Evolutionary conservation across 2,797 vertebrate genomes (phyloP), one percentile per base, ranked within the genome.

Genomic region (Chelidonichthys spinosus): DNA sequence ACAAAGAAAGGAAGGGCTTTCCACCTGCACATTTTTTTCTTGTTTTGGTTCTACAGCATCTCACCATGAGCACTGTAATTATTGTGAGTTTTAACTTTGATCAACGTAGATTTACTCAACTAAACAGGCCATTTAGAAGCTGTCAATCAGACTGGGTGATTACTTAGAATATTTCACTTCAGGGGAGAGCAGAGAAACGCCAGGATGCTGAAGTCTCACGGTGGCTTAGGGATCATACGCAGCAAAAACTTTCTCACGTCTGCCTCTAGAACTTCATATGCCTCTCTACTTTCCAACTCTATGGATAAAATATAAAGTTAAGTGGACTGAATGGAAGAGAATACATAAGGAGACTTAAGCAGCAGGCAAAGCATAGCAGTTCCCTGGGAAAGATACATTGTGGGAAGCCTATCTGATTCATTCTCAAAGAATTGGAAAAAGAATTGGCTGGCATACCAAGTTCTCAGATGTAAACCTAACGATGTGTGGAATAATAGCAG

Each of bases 121-220:
- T 36, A 55, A 72, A 67, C 52, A 11, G 52, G 5, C 9, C 36
- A 11, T 69, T 77, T 61, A 61, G 40, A 78, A 59, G 56, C 32
- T 63, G 36, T 43, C 36, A 55, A 6, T 68, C 11, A 1, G 14
- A n/a, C 40, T n/a, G 14, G 6, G 9, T 43, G 58, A 50, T 39
- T 49, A 60, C 70, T 76, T 54, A 18, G n/a, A 78, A 56, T 33
- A 64, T 69, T 5, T 52, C 37, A 80, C 68, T 68, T 64, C 43
- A 66, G 36, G 73, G 7, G n/a, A 70, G 37, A 64, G 53, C 43
- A 73, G 39, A 70, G 32, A 69, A 68, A 5, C 4, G 4, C 11
- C 39, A 64, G n/a, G n/a, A 76, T 42, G 63, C 11, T 33, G 18
- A n/a, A 44, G 39, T 43, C 33, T 47, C 17, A 43, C 59, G 47